Evolutionary conservation across 1,140 invertebrate species (phyloP).

Genomic region (Andricus grossulariae): DNA sequence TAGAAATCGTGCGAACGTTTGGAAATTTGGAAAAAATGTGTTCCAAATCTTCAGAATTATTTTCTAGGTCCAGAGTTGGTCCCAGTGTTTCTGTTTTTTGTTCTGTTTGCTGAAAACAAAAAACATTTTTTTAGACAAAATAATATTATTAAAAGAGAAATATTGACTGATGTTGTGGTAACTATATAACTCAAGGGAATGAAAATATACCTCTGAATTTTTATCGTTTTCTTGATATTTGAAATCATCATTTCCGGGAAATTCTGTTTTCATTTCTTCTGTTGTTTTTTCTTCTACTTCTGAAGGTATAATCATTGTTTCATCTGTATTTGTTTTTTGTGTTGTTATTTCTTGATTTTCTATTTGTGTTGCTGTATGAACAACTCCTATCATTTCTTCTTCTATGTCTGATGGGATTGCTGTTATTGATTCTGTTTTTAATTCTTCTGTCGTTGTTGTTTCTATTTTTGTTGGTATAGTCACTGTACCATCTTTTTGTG

Average conservation of each 20-base stretch:
- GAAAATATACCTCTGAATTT: neutral
- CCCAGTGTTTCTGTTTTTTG: neutral
- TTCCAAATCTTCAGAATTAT: no score
- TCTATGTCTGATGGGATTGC: no score
- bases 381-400: no score
- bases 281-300: conserved; percentile 2
- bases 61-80: neutral
- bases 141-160: no score
- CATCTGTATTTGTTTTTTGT: neutral
- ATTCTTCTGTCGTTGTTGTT: neutral
- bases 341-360: neutral
- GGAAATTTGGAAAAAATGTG: neutral
- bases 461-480: neutral
- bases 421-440: neutral
- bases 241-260: neutral
- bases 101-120: neutral
- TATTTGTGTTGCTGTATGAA: neutral
- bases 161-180: neutral
- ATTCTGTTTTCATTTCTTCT: neutral
- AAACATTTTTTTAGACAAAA: no score
- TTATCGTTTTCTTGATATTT: neutral
- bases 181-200: neutral
- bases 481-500: neutral
- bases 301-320: neutral
- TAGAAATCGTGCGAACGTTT: neutral